phyloP scores from a whole-genome alignment of 2,888 invertebrate genomes.

The Willowsia nigromaculata region DNA sequence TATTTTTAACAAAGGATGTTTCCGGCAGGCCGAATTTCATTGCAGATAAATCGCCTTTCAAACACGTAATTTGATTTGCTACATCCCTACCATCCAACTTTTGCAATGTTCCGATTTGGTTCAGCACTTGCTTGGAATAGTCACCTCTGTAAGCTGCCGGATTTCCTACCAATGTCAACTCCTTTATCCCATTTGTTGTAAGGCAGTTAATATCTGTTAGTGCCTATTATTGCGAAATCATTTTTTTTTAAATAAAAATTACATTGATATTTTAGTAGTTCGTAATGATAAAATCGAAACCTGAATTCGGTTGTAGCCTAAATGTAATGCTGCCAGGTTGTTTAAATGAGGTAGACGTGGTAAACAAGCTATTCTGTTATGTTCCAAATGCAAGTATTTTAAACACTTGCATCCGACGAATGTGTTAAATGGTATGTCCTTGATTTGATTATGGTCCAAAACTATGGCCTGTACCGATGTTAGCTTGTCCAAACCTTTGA shows the following conservation, averaged over 20 bases:
- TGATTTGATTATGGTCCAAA: constrained; percentile 76
- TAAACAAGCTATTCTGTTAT: constrained; percentile 74
- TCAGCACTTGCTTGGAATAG: constrained; percentile 69
- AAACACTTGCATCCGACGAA: constrained; percentile 75
- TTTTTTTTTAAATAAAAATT: not conserved
- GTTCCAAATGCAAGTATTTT: constrained; percentile 76
- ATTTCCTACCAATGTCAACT: constrained; percentile 73
- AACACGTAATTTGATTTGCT: not conserved
- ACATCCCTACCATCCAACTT: constrained; percentile 74
- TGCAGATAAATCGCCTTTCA: constrained; percentile 39
- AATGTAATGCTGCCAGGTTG: constrained; percentile 72
- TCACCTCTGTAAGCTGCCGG: constrained; percentile 73
- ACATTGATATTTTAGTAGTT: too few relatives aligned
- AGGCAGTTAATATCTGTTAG: constrained; percentile 73
- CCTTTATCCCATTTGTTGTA: constrained; percentile 62
- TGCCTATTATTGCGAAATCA: constrained; percentile 57
- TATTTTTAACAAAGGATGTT: not conserved
- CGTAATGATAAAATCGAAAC: too few relatives aligned
- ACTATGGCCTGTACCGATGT: constrained; percentile 73
- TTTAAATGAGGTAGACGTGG: constrained; percentile 76
- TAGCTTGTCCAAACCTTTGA: constrained; percentile 75
- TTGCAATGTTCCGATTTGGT: constrained; percentile 67
- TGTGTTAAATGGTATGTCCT: constrained; percentile 73
- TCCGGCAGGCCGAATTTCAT: constrained; percentile 45
- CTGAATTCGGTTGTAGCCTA: constrained; percentile 78